Evolutionary conservation across 1,140 invertebrate genomes (phyloP).

Genomic region (Drosophila tani): DNA sequence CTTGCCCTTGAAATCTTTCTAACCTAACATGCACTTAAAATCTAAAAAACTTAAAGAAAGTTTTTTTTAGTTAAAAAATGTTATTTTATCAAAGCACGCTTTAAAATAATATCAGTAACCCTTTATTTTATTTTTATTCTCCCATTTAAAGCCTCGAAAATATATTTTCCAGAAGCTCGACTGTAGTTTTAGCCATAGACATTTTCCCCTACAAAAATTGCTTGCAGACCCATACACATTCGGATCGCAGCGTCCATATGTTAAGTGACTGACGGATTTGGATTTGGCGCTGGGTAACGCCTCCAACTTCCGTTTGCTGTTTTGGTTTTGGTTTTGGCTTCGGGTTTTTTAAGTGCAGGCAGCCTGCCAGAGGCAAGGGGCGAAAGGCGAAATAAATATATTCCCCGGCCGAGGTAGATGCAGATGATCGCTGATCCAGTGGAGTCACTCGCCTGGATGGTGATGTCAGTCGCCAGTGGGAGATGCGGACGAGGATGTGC

Average conservation of each 20-base stretch:
- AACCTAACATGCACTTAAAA: too few species aligned
- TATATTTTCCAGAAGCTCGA: conserved; percentile 1
- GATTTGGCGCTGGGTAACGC: conserved; percentile 78
- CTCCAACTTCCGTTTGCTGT: conserved; percentile 79
- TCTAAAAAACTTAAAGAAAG: too few species aligned
- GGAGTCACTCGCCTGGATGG: conserved; percentile 18
- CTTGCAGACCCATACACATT: conserved; percentile 34
- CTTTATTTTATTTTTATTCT: not conserved
- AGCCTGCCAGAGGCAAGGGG: conserved; percentile 23
- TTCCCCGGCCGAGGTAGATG: conserved; percentile 32
- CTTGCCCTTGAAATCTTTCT: too few species aligned
- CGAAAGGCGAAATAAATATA: conserved; percentile 49
- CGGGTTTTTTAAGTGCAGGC: conserved; percentile 49
- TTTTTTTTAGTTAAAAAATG: not conserved
- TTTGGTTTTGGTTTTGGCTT: conserved; percentile 47
- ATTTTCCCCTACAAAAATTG: conserved; percentile 24
- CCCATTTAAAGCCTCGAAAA: not conserved
- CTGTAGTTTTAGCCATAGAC: conserved; percentile 22
- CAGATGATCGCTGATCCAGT: conserved; percentile 28
- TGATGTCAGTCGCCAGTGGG: conserved; percentile 32
- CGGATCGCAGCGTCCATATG: conserved; percentile 52
- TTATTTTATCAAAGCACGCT: not conserved
- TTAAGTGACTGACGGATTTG: conserved; percentile 75
- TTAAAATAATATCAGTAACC: rapidly evolving
- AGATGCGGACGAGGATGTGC: conserved; percentile 39